phyloP scores from a whole-genome alignment of 2,888 invertebrate species.

The Bombyx huttoni region DNA sequence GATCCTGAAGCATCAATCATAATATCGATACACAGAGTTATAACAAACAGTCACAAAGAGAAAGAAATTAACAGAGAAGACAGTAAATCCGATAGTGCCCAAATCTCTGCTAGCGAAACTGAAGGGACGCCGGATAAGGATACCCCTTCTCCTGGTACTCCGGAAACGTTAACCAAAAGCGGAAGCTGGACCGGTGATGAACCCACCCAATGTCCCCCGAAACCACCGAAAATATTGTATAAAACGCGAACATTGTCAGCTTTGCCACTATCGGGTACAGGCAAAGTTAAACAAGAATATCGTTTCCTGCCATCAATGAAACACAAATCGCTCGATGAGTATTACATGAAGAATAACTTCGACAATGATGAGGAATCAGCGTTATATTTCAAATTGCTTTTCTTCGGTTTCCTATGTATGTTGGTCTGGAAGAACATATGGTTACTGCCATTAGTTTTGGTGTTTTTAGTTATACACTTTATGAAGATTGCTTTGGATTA shows the following conservation, averaged over 20 bases:
- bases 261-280: slow-evolving; percentile 40
- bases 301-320: slow-evolving; percentile 51
- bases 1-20: slow-evolving; percentile 53
- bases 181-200: slow-evolving; percentile 45
- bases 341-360: slow-evolving; percentile 52
- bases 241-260: slow-evolving; percentile 62
- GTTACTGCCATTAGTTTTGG: slow-evolving; percentile 81
- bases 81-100: slow-evolving; percentile 28
- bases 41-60: slow-evolving; percentile 27
- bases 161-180: slow-evolving; percentile 33
- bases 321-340: slow-evolving; percentile 54
- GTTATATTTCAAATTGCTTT: slow-evolving; percentile 81
- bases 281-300: slow-evolving; percentile 43
- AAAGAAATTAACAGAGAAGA: slow-evolving; percentile 23
- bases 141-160: slow-evolving; percentile 37
- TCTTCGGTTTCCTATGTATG: slow-evolving; percentile 88
- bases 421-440: slow-evolving; percentile 90
- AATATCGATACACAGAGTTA: slow-evolving; percentile 36
- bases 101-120: slow-evolving; percentile 32
- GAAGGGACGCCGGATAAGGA: slow-evolving; percentile 50
- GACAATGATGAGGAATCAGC: slow-evolving; percentile 74
- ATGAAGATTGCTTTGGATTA: slow-evolving; percentile 65
- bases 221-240: slow-evolving; percentile 52
- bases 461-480: slow-evolving; percentile 82
- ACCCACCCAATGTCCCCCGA: slow-evolving; percentile 36